Base-by-base conservation (phyloP, 2,888 invertebrate species). In the Rhingia rostrata region DNA sequence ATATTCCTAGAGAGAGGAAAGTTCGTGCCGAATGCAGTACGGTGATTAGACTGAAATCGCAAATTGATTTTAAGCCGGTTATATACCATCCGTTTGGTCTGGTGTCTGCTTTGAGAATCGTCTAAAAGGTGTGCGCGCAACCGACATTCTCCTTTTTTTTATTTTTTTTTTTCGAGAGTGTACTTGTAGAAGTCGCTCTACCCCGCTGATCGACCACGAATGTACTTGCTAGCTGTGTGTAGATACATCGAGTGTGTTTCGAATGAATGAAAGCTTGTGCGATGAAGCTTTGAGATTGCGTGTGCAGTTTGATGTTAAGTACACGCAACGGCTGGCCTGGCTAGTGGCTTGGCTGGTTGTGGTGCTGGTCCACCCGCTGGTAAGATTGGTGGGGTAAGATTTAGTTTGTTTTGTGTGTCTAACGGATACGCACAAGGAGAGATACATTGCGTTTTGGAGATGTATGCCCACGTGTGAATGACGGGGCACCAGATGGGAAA, bases 21-120 rank as follows among this genome's bases (percentile, higher is more conserved):
- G 73, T 69, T 84, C 45, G 84, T 84, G 64, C 64, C 80, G 80
- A 80, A 70, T 70, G 91, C 90, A 91, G 91, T 91, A 89, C 90
- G 91, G 89, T 90, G 91, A 91, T 91, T 84, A 91, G 92, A 92
- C 92, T 92, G 91, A 92, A 92, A 92, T 92, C 91, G 90, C 90
- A 89, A 90, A 91, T 89, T 91, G 89, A 91, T 90, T 90, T 90
- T 89, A 89, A 90, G 91, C 92, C 91, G 92, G 91, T 92, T 92
- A 91, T 90, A 92, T 92, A 92, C 90, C 89, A 89, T 91, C 91
- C 90, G 90, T 89, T 88, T 75, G 72, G 85, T 90, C 80, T 84
- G 84, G 74, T 75, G 80, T 74, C 84, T 75, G 60, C 74, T 66
- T 43, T 49, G 84, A 84, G 84, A 84, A 84, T 84, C 70, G 80